Evolutionary conservation across 2,797 vertebrate genomes (phyloP).

Genomic region (Mus caroli): DNA sequence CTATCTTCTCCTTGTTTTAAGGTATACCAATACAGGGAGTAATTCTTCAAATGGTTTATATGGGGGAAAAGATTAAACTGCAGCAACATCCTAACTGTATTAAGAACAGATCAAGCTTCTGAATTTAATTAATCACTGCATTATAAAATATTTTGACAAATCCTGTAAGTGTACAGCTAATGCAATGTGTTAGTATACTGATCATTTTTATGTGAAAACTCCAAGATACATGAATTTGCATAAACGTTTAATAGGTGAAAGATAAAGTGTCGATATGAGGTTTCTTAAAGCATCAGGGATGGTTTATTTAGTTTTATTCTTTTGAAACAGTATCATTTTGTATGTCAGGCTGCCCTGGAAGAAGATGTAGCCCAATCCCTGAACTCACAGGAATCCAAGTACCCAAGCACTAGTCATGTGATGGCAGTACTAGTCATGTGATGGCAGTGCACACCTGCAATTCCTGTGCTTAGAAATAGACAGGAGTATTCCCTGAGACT

Average conservation of each 20-base stretch:
- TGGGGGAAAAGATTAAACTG: not conserved
- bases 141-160: slow-evolving; percentile 13
- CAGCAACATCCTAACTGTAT: not conserved
- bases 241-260: slow-evolving; percentile 23
- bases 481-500: not conserved
- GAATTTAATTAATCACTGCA: not conserved
- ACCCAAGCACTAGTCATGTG: not conserved
- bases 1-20: not conserved
- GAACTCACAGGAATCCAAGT: not conserved
- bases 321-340: not conserved
- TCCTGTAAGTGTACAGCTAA: slow-evolving; percentile 45
- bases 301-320: not conserved
- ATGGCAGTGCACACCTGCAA: not conserved
- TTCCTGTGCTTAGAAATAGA: not conserved
- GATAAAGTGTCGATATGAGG: not conserved
- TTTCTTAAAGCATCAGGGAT: slow-evolving; percentile 8
- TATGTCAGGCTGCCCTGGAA: not conserved
- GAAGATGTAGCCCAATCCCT: not conserved
- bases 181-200: not conserved
- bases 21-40: not conserved
- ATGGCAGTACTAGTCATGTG: not conserved
- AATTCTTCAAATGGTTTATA: slow-evolving; percentile 28
- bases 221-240: not conserved
- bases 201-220: slow-evolving; percentile 12
- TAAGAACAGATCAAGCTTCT: not conserved